Evolutionary conservation across 2,113 vertebrate species (phyloP).

Genomic region (Haemorhous mexicanus): DNA sequence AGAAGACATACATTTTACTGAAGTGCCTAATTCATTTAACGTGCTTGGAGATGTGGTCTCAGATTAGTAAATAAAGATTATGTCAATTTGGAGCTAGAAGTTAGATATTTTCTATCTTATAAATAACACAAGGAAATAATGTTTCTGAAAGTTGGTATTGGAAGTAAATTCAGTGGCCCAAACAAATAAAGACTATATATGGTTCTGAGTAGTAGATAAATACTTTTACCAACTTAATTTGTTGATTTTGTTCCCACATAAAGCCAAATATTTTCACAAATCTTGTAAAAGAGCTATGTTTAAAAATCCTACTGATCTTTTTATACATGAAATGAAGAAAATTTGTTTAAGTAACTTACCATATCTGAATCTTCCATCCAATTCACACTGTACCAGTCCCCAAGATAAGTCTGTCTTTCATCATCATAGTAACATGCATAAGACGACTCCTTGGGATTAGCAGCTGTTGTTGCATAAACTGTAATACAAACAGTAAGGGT

Average conservation of each 20-base stretch:
- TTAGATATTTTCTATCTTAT: neutral
- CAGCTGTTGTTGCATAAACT: slow-evolving; percentile 95
- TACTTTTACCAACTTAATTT: neutral
- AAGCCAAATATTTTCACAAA: neutral
- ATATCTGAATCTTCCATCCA: slow-evolving; percentile 98
- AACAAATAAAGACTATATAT: neutral
- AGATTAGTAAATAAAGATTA: neutral
- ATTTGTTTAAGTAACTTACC: slow-evolving; percentile 66
- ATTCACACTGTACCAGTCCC: slow-evolving; percentile 96
- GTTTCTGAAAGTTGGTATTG: neutral
- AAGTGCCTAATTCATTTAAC: neutral
- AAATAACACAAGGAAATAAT: neutral
- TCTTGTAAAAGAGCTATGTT: neutral
- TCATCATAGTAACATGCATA: slow-evolving; percentile 96
- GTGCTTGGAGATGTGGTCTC: neutral
- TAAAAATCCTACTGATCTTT: neutral
- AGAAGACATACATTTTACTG: neutral
- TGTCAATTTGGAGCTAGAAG: neutral
- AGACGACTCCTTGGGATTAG: slow-evolving; percentile 87
- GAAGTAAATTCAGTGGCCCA: neutral
- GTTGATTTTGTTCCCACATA: neutral
- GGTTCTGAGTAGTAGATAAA: neutral
- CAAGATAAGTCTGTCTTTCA: slow-evolving; percentile 87
- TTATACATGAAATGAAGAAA: neutral
- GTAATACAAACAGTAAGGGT: neutral